Conservation (phyloP, 2,113 vertebrate genomes). For the Orycteropus afer region DNA sequence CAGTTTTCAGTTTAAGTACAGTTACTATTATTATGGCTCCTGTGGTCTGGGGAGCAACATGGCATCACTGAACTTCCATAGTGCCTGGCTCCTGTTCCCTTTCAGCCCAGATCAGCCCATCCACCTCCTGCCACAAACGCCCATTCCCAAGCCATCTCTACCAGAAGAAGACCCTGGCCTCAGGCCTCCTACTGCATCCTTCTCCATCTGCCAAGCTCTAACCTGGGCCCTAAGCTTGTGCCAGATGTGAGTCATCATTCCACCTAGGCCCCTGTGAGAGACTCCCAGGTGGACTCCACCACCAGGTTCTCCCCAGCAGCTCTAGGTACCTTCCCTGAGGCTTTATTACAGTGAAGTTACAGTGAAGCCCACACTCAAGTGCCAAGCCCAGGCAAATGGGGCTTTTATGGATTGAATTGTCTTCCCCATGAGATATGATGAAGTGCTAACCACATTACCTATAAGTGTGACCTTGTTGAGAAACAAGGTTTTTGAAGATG, state of each 20-base stretch:
- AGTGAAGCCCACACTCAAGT: neutral
- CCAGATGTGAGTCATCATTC: neutral
- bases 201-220: neutral
- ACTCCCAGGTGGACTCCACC: neutral
- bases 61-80: neutral
- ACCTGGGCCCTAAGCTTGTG: neutral
- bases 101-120: neutral
- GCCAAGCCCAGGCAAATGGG: neutral
- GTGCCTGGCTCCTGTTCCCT: neutral
- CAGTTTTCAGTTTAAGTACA: accelerated
- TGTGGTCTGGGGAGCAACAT: neutral
- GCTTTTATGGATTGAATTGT: neutral
- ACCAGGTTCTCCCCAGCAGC: neutral
- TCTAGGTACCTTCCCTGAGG: neutral
- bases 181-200: no score
- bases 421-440: neutral
- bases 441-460: neutral
- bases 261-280: neutral
- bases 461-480: neutral
- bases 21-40: neutral
- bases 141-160: neutral
- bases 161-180: neutral
- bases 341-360: neutral
- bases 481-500: neutral
- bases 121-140: accelerated